phyloP scores from a whole-genome alignment of 2,797 vertebrate genomes.

The Parambassis ranga region DNA sequence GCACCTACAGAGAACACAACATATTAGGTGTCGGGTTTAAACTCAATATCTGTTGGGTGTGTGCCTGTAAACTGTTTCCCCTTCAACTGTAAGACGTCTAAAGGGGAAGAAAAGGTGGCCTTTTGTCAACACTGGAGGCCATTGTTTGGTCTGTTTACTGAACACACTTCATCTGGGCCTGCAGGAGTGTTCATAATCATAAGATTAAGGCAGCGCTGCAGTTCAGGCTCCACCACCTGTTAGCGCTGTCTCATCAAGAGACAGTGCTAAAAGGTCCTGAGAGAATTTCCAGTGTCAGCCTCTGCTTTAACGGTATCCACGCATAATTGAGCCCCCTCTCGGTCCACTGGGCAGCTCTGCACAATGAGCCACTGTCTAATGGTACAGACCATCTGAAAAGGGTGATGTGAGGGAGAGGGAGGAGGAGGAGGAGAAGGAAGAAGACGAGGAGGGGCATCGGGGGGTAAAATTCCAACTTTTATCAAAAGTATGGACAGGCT shows the following conservation, averaged over 20 bases:
- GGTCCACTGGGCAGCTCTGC: conserved; percentile 28
- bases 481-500: conserved; percentile 57
- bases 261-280: conserved; percentile 54
- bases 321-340: conserved; percentile 33
- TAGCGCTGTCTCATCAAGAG: conserved; percentile 25
- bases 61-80: neutral
- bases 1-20: conserved; percentile 38
- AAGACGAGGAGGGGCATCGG: neutral
- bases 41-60: neutral
- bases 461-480: conserved; percentile 65
- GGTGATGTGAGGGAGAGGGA: conserved; percentile 23
- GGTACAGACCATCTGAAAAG: conserved; percentile 45
- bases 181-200: conserved; percentile 18
- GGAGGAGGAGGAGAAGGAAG: neutral
- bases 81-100: neutral
- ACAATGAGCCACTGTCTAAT: conserved; percentile 73
- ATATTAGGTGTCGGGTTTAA: conserved; percentile 41
- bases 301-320: conserved; percentile 30
- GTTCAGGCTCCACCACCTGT: conserved; percentile 43
- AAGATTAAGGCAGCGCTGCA: conserved; percentile 6
- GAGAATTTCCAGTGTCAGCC: conserved; percentile 48
- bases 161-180: conserved; percentile 8
- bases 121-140: conserved; percentile 17
- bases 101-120: neutral
- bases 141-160: conserved; percentile 40